Percentiles rank a stretch among this genome's conserved stretches.
Evolutionary conservation across 2,888 invertebrate species (phyloP).

Genomic region (Phania funesta): DNA sequence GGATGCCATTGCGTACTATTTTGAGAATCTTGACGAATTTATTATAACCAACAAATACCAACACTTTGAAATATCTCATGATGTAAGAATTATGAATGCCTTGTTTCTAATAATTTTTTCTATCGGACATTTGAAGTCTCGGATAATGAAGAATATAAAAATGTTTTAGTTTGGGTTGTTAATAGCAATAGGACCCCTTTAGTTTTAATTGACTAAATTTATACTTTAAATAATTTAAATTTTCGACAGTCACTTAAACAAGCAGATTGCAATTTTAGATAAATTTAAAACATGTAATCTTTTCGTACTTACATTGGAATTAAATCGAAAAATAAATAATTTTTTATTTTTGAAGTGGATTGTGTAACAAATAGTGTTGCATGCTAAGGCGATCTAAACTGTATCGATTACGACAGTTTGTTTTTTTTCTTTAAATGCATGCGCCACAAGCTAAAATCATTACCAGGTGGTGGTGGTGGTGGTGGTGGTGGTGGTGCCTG

Average conservation of each 20-base stretch:
- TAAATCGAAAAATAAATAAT: neutral
- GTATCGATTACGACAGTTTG: neutral
- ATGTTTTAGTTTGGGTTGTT: too few species aligned
- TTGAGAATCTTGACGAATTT: too few species aligned
- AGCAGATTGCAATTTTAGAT: constrained; percentile 14
- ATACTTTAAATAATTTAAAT: neutral
- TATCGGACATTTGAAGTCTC: too few species aligned
- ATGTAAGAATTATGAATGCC: too few species aligned
- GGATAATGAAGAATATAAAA: too few species aligned
- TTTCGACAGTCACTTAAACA: neutral
- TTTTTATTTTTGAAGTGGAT: constrained; percentile 5
- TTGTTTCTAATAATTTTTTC: too few species aligned
- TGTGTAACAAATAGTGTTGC: constrained; percentile 31
- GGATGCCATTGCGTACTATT: too few species aligned
- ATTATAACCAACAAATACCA: too few species aligned
- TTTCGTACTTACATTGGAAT: neutral
- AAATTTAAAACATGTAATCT: constrained; percentile 7
- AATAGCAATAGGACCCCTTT: too few species aligned
- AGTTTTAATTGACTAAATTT: neutral
- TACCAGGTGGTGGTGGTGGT: constrained; percentile 25
- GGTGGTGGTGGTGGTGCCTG: constrained; percentile 3
- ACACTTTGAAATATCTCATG: too few species aligned
- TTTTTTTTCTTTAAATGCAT: neutral
- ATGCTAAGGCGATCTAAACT: constrained; percentile 16
- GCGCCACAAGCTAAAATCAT: constrained; percentile 7